Base-by-base conservation (phyloP, 1,140 invertebrate genomes). In the Panagrolaimus sp. region DNA sequence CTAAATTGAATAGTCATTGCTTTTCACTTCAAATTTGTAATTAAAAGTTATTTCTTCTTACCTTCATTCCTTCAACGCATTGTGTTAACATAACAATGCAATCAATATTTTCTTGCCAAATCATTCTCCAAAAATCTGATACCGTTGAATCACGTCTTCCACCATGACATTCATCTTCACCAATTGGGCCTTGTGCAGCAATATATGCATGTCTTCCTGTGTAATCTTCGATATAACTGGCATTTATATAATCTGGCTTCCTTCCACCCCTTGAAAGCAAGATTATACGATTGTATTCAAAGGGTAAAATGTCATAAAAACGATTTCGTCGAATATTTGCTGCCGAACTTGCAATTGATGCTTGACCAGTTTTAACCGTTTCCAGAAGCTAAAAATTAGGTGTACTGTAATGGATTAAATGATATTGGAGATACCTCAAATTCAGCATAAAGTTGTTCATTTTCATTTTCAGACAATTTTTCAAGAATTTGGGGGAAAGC, bases 51-150 rank as follows among this genome's bases (percentile, higher is more conserved):
- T 67, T 10, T 67, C 3, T 3, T 0, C 24, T 46, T 76, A 84
- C 84, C 67, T 74, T 73, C 52, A 80, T 80, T 73, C 83, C 83
- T 78, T 84, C 84, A 75, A 83, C 83, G 24, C 84, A 79, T 47
- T 83, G 81, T 43, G 83, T 84, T 68, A 83, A 79, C 83, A 84
- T 84, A 70, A 85, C 83, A 66, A 85, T 82, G 70, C 80, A 83
- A 62, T 83, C 78, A 8, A 85, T 78, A 44, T 77, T 74, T 74
- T 85, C 83, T 68, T 85, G 83, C 84, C 84, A 85, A 43, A 84
- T 76, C 80, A 84, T 82, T 63, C 84, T 78, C 84, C 84, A 85
- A 71, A 85, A 85, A 14, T 80, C 79, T 38, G 72, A 71, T 26
- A 76, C 46, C 6, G 75, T 79, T n/a, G 21, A 65, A 8, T 75